Base-by-base conservation (phyloP, 2,888 invertebrate genomes). In the Meloe dianella region DNA sequence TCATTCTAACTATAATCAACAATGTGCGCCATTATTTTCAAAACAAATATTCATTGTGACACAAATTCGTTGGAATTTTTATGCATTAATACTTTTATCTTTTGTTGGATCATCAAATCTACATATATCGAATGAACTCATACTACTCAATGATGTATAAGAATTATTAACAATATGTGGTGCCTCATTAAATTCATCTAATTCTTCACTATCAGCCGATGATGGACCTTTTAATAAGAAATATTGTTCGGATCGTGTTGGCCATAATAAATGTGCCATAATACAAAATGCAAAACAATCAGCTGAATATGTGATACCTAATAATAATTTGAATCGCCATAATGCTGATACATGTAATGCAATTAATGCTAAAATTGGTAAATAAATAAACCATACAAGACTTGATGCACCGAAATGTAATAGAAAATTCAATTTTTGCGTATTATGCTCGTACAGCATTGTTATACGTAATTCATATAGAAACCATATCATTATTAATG, bases 341-440 rank as follows among this genome's bases (percentile, higher is more conserved):
- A 98, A 86, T 57, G 97, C 92, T 69, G 96, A 96, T 63, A 98
- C 93, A 85, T 96, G 95, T 63, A 96, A 87, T 12, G 96, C 95
- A 74, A 98, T 93, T 63, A 98, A 88, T 64, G 97, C 97, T 73
- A 98, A 91, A 68, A 97, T 92, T 12, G 98, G 97, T 79, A 98
- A 87, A 84, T 98, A 98, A 75, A 97, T 95, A 81, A 98, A 97
- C 98, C 98, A 98, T 12, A 98, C 98, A 47, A 98, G 87, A 80
- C 97, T 96, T 17, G 97, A 97, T 14, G 98, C 98, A 63, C 97
- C 98, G 83, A 98, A 96, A 83, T 98, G 98, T 60, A 97, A 89
- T 64, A 98, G 88, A 84, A 98, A 98, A 82, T 96, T 93, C 38
- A 97, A 86, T 82, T 97, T 96, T 75, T 91, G 90, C 64, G 89